Base-by-base conservation (phyloP, 2,113 vertebrate genomes). In the Crotalus tigris region DNA sequence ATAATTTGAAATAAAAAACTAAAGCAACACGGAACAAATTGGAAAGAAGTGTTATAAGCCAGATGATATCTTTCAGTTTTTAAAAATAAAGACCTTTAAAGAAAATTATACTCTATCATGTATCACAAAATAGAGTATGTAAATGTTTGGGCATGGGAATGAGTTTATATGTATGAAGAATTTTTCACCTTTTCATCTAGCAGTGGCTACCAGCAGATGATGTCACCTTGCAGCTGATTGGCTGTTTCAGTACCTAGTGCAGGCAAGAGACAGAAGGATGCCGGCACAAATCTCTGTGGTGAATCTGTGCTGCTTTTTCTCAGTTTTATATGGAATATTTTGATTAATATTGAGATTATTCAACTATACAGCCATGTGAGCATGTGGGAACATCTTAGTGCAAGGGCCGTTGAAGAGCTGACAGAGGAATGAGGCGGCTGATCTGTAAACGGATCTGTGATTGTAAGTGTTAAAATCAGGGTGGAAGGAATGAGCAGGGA, bases 401-500 rank as follows among this genome's bases (percentile, higher is more conserved):
- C 97, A 96, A 98, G 97, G 97, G 96, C 93, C 96, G 95, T 95
- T 97, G 95, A 97, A 97, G 96, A 97, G 97, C 96, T 95, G 88
- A 96, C 96, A 97, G 98, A 98, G 98, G 98, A 98, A 99, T 99
- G 99, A 99, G 99, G 97, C 98, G 99, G 90, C 98, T 99, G 97
- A 99, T 99, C 98, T 99, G 99, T 98, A 98, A 99, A 97, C 98
- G 98, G 97, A 99, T 99, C 98, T 99, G 99, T 98, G 99, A 99
- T 98, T 99, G 99, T 99, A 98, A 99, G 99, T 99, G 98, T 97
- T 97, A 98, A 98, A 97, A 97, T 97, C 97, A 96, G 97, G 97
- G 96, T 96, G 95, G 96, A 97, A 97, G 97, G 95, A 96, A 96
- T 92, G 96, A 97, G 95, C 97, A 97, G 96, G 97, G 97, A 96